Percentiles rank a stretch among this genome's conserved stretches.
Evolutionary conservation across 2,888 invertebrate genomes (phyloP).

Genomic region (Suillia variegata): DNA sequence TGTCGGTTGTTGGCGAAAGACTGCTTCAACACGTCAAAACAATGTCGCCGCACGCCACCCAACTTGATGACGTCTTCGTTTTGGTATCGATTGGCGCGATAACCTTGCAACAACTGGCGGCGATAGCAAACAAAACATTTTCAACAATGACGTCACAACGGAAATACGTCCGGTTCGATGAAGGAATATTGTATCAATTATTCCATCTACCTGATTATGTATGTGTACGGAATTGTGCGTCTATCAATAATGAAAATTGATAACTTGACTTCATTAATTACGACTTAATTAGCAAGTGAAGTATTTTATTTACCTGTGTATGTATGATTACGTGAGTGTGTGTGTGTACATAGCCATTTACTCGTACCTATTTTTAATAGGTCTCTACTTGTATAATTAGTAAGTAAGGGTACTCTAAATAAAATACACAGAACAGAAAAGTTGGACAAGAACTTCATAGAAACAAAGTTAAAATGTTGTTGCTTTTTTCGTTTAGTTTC

Average conservation of each 20-base stretch:
- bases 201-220: background rate
- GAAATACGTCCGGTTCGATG: no score
- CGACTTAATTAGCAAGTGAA: background rate
- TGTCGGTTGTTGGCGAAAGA: background rate
- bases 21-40: no score
- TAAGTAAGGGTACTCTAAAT: no score
- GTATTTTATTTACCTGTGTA: background rate
- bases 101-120: background rate
- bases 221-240: background rate
- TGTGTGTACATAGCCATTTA: slow-evolving; percentile 8
- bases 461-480: no score
- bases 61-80: slow-evolving; percentile 50
- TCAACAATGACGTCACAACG: slow-evolving; percentile 32
- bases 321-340: slow-evolving; percentile 20
- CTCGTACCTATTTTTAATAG: background rate
- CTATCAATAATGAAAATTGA: slow-evolving; percentile 6
- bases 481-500: no score
- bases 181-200: slow-evolving; percentile 3
- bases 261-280: slow-evolving; percentile 5
- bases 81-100: slow-evolving; percentile 35
- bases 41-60: slow-evolving; percentile 26
- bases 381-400: background rate
- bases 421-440: no score
- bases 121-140: no score
- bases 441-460: no score